Evolutionary conservation across 2,888 invertebrate genomes (phyloP), one percentile per base, ranked within the genome.

Genomic region (Callyntrura guangdongensis): DNA sequence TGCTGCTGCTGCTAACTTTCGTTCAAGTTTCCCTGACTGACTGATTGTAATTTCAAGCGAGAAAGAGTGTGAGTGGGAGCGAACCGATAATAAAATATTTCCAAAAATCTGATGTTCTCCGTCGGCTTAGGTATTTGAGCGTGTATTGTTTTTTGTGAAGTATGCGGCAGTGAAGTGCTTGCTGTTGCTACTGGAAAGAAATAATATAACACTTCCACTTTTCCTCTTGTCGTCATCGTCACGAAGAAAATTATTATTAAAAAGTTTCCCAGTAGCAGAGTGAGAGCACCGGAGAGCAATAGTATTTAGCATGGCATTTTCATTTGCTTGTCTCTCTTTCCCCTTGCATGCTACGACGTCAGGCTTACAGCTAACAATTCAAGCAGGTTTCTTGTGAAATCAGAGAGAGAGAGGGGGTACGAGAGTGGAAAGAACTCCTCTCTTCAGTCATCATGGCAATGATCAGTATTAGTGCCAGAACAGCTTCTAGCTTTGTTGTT

Each of bases 181-280:
- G 64, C 59, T 59, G 17, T 17, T 64, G 64, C 64, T 64, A 11
- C 64, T 25, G 17, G 25, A 25, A 45, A 72, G 77, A 53, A 53
- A 53, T 53, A 77, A 49, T 77, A 77, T 36, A 81, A 36, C 81
- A 81, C 81, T 81, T 59, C 69, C 69, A 69, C 69, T 69, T 53
- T 36, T 74, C 36, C 69, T 53, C 47, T 47, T 84, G 79, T 49
- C 53, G 36, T 81, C 36, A 6, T 36, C 53, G 82, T 72, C 82
- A 82, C 27, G 88, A 88, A 81, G 82, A 72, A 82, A 88, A 88
- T 88, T 82, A 88, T 87, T 87, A 87, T 88, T 88, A 88, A 86
- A 81, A 88, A 88, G 69, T 88, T 88, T 56, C 82, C 69, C 82
- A 82, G 61, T 47, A 64, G 64, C 45, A 14, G 45, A 82, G 82